Evolutionary conservation across 2,888 invertebrate species (phyloP), one percentile per base, ranked within the genome.

Genomic region (Dolomedes plantarius): DNA sequence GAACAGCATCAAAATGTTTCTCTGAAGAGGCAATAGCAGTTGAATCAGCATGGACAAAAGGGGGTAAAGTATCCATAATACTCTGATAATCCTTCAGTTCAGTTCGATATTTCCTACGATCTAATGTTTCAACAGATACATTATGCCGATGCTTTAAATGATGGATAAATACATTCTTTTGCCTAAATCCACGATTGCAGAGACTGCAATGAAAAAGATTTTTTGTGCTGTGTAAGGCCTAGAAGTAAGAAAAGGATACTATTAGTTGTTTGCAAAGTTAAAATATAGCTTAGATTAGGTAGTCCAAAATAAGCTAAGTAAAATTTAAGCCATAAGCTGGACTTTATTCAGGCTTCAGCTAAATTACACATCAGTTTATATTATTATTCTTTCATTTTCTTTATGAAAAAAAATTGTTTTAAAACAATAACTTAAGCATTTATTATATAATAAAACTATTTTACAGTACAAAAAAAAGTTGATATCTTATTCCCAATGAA

Each of bases 111-210:
- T 78, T 81, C 36, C 87, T 76, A 23, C 87, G 56, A 65, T 87
- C 87, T 67, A 87, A 36, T 29, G 68, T 87, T 28, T 80, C 86
- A 1, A 87, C 85, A 7, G 86, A 64, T 13, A 86, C 80, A 39
- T 87, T 81, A 69, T 87, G 87, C 2, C 85, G 65, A 19, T 79
- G 75, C 23, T 65, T 79, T 19, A 87, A 39, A 69, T 87, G 87
- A 39, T 87, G 79, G 0, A 86, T 71, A 46, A 86, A 87, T 0
- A 87, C 87, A 56, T 87, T 87, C 41, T 87, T 87, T 32, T 86
- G 87, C 16, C 86, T 74, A 50, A 83, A 87, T 13, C 80, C 76
- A 28, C 77, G 71, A 36, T 87, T 71, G 27, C 87, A 87, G 11
- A 87, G 65, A 9, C 73, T 73, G 56, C 87, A 87, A 39, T 85